phyloP scores from a whole-genome alignment of 2,888 invertebrate species.

The Lobophora halterata region DNA sequence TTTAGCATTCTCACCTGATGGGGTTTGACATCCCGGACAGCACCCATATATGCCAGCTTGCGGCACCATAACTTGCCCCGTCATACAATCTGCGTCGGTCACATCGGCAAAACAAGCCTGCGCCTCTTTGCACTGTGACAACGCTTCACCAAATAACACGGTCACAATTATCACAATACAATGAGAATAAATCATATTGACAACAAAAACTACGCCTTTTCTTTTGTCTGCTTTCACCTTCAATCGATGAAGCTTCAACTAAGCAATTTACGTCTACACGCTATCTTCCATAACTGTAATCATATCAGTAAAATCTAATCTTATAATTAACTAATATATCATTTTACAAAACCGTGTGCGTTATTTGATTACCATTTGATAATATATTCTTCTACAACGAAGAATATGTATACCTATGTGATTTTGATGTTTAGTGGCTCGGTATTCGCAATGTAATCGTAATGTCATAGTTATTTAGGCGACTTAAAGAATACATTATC shows the following conservation, averaged over 20 bases:
- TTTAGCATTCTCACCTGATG: too few relatives aligned
- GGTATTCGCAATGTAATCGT: conserved; percentile 14
- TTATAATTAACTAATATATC: conserved; percentile 35
- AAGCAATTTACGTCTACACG: conserved; percentile 34
- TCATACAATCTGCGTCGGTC: conserved; percentile 45
- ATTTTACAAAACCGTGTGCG: conserved; percentile 17
- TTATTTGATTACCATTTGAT: conserved; percentile 7
- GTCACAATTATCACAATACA: conserved; percentile 28
- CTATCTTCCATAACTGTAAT: conserved; percentile 38
- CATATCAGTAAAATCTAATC: conserved; percentile 52
- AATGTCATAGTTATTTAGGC: conserved; percentile 28
- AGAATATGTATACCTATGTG: conserved; percentile 2
- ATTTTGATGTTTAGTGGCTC: conserved; percentile 11
- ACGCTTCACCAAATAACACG: conserved; percentile 28
- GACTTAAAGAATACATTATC: conserved; percentile 38
- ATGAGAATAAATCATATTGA: conserved; percentile 22
- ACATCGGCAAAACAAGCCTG: conserved; percentile 63
- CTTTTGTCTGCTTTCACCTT: conserved; percentile 24
- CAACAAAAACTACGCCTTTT: conserved; percentile 14
- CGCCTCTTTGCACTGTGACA: conserved; percentile 52
- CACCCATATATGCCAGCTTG: conserved; percentile 56
- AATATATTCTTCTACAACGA: conserved; percentile 2
- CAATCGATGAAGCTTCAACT: conserved; percentile 34
- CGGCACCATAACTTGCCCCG: conserved; percentile 44
- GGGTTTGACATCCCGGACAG: conserved; percentile 64